Evolutionary conservation across 2,797 vertebrate genomes (phyloP).

Genomic region (Mareca strepera): DNA sequence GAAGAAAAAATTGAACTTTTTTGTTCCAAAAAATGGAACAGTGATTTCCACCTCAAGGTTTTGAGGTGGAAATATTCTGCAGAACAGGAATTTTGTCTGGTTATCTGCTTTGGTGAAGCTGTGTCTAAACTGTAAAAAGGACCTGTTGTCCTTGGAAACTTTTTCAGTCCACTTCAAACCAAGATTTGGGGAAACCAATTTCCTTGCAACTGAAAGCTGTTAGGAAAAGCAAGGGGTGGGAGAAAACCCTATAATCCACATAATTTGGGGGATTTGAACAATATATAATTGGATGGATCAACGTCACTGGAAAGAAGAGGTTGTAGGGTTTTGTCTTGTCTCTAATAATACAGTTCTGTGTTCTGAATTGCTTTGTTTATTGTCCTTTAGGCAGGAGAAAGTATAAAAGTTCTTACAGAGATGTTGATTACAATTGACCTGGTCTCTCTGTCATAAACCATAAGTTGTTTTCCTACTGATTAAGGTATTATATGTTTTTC

Average conservation of each 20-base stretch:
- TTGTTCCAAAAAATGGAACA: neutral
- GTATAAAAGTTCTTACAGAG: neutral
- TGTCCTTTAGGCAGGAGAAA: neutral
- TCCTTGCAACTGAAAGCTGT: neutral
- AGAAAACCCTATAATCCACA: neutral
- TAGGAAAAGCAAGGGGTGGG: neutral
- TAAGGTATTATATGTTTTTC: slow-evolving; percentile 56
- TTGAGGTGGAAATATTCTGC: neutral
- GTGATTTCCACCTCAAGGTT: neutral
- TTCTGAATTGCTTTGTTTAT: neutral
- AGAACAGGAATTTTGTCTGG: neutral
- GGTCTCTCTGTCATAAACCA: neutral
- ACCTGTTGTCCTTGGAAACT: neutral
- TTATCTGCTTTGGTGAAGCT: neutral
- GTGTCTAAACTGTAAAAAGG: neutral
- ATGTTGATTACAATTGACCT: slow-evolving; percentile 18
- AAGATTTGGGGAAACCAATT: neutral
- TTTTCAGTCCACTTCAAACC: neutral
- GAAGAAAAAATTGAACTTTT: neutral
- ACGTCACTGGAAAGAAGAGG: neutral
- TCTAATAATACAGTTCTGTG: neutral
- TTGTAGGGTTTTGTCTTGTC: neutral
- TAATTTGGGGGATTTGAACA: neutral
- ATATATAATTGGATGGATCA: neutral
- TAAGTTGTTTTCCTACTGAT: slow-evolving; percentile 28